These are phyloP conservation scores for Cercopithecus petaurista DNA, from an alignment of 2,797 vertebrate species.

Conservation along the genomic window DNA sequence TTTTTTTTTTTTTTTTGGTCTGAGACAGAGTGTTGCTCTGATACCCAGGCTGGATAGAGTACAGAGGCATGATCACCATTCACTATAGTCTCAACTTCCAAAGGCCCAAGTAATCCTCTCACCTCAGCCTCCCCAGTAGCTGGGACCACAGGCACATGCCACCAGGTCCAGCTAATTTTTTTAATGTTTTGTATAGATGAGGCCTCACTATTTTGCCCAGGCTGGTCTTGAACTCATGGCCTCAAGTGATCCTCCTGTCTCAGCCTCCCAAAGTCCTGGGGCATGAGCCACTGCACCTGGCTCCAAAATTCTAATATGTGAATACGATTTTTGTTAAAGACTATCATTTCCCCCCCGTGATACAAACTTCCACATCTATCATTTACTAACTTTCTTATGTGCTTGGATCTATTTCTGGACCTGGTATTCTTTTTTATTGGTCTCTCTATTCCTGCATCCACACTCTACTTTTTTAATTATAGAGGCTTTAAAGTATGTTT, in stretches of 20 bases:
- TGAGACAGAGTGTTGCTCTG: not conserved
- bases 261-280: not conserved
- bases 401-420: not conserved
- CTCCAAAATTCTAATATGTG: constrained; percentile 20
- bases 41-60: not conserved
- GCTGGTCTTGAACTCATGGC: not conserved
- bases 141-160: not conserved
- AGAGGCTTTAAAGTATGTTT: constrained; percentile 6
- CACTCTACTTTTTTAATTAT: not conserved
- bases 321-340: not conserved
- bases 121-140: not conserved
- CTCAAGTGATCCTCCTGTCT: not conserved
- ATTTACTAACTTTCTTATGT: not conserved
- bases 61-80: not conserved
- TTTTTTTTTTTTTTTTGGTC: not conserved
- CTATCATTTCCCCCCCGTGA: not conserved
- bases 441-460: constrained; percentile 3
- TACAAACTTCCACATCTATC: not conserved
- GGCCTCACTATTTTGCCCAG: not conserved
- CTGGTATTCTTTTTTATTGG: not conserved
- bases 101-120: not conserved
- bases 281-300: not conserved
- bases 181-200: not conserved
- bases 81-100: not conserved
- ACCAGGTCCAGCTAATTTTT: not conserved